A percentile compares a stretch with the other conserved stretches of the same genome.
Conservation (phyloP, 2,888 invertebrate genomes). For the Rhogogaster chlorosoma region DNA sequence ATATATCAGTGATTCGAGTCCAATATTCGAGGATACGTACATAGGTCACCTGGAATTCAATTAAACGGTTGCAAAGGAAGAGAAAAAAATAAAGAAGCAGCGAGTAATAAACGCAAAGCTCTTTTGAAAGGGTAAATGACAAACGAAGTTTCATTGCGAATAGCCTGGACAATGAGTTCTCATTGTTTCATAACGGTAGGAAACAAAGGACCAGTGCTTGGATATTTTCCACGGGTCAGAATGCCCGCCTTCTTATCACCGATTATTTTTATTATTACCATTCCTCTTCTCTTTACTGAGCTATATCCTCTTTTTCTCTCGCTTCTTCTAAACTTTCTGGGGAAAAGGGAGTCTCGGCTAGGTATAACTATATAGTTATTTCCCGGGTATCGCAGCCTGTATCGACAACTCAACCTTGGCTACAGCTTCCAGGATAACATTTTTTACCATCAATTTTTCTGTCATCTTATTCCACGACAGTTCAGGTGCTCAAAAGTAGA, state of each 20-base stretch:
- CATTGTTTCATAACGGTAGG: conserved; percentile 61
- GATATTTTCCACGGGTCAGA: conserved; percentile 51
- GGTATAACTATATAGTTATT: neutral
- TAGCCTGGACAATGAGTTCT: conserved; percentile 61
- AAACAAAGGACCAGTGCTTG: conserved; percentile 58
- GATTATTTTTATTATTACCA: conserved; percentile 48
- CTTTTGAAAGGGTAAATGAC: conserved; percentile 12
- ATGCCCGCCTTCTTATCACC: conserved; percentile 45
- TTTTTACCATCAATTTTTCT: neutral
- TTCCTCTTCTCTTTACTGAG: neutral
- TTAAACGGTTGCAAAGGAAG: neutral
- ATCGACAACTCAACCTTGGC: conserved; percentile 20
- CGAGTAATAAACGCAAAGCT: neutral
- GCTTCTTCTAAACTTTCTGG: neutral
- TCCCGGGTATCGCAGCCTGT: neutral
- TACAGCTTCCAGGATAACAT: neutral
- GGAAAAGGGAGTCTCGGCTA: neutral
- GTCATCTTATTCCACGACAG: neutral
- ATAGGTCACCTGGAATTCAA: neutral
- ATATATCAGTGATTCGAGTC: neutral
- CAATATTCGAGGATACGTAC: neutral
- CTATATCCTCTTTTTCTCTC: neutral
- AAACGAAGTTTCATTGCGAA: conserved; percentile 56
- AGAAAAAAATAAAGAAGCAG: neutral
- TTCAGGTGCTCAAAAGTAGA: neutral